Conservation (phyloP, 1,140 invertebrate species). For the Hydropsyche tenuis region DNA sequence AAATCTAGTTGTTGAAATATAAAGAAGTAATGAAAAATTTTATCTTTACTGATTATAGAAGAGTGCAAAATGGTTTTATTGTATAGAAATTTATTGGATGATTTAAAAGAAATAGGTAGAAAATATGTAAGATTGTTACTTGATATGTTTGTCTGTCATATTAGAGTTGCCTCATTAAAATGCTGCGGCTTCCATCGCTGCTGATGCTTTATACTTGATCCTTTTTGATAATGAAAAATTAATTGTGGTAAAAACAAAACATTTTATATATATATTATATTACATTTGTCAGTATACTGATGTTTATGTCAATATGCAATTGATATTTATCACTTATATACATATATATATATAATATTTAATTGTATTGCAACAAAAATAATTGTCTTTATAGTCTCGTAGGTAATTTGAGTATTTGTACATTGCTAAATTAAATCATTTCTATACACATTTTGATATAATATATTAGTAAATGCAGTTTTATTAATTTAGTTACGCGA, state of each 20-base stretch:
- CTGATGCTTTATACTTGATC: conserved; percentile 26
- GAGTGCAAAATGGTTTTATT: conserved; percentile 51
- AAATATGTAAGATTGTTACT: conserved; percentile 51
- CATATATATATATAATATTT: conserved; percentile 17
- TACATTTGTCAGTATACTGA: conserved; percentile 28
- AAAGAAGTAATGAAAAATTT: conserved; percentile 47
- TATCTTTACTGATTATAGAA: conserved; percentile 50
- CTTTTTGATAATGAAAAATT: conserved; percentile 34
- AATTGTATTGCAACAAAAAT: conserved; percentile 40
- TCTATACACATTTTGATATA: conserved; percentile 33
- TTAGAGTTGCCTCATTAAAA: conserved; percentile 31
- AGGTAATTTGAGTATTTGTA: conserved; percentile 39
- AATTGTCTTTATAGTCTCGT: conserved; percentile 40
- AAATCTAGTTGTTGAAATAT: conserved; percentile 51
- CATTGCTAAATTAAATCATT: conserved; percentile 28
- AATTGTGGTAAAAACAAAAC: too few relatives aligned
- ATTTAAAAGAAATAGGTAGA: conserved; percentile 51
- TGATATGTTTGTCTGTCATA: conserved; percentile 41
- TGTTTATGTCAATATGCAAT: conserved; percentile 34
- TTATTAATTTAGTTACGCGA: conserved; percentile 44
- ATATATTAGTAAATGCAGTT: conserved; percentile 34
- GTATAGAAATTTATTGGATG: conserved; percentile 51
- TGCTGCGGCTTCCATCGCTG: conserved; percentile 2
- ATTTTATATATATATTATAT: conserved; percentile 41
- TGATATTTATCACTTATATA: conserved; percentile 20